Base-by-base conservation (phyloP, 1,140 invertebrate species). In the Scaptomyza pallida region DNA sequence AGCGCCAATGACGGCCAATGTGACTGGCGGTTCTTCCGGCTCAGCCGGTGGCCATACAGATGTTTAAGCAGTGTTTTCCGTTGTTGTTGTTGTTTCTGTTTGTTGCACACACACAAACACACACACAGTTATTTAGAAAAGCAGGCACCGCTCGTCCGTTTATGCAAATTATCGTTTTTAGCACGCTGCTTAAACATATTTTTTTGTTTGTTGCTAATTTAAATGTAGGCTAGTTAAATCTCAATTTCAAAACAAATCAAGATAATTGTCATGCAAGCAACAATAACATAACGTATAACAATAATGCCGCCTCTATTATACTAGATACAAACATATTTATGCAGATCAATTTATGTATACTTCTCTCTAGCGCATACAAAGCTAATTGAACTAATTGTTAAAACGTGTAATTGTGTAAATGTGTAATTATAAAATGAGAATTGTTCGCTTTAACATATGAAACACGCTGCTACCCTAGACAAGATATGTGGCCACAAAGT, bases 181-280 rank as follows among this genome's bases (percentile, higher is more conserved):
- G 71, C 71, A 71, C 60, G 41, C 63, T 69, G 59, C 52, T 62
- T 80, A 51, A 54, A n/a, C n/a, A n/a, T n/a, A n/a, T n/a, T n/a
- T n/a, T n/a, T n/a, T n/a, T n/a, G n/a, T 45, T 41, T 60, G 63
- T 72, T 81, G 78, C 78, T 78, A 54, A 74, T 82, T 88, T 78
- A 75, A 88, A 78, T 89, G 52, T 86, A 88, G 82, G 75, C 75
- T 88, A 88, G 82, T 88, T 86, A 69, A 88, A 86, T 86, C 74
- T 81, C 54, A 75, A 72, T 41, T 54, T 54, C 17, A 63, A n/a
- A 70, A 43, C 63, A 72, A 41, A 72, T 56, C 56, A 74, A 75
- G 65, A 50, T 75, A 77, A 60, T 60, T 56, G 19, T 70, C 75
- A 86, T 83, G 74, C 78, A 72, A 73, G 48, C 44, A 78, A 83